Evolutionary conservation across 2,113 vertebrate genomes (phyloP).

Genomic region (Pelvicachromis taeniatus): DNA sequence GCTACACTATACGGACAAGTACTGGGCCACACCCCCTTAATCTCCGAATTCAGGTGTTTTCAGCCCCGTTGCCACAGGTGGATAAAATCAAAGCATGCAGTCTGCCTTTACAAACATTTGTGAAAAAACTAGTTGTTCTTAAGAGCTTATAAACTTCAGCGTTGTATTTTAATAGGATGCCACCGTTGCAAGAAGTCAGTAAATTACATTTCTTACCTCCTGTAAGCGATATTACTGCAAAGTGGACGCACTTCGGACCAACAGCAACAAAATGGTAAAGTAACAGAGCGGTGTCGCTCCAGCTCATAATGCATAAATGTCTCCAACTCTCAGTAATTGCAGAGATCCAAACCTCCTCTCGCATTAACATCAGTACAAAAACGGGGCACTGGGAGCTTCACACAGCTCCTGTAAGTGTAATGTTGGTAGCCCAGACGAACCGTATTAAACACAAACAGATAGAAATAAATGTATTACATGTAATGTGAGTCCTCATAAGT

Average conservation of each 20-base stretch:
- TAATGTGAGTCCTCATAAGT: neutral
- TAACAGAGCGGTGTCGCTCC: neutral
- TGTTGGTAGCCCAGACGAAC: neutral
- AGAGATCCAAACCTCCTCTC: neutral
- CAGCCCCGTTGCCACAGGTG: neutral
- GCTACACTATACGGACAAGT: neutral
- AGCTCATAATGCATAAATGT: neutral
- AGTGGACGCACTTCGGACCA: fast-evolving
- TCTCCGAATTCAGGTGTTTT: neutral
- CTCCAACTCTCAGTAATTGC: neutral
- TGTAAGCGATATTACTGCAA: neutral
- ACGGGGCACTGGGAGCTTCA: neutral
- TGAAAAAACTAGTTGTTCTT: neutral
- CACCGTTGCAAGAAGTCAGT: neutral
- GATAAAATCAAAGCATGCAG: neutral
- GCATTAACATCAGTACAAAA: neutral
- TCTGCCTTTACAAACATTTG: neutral
- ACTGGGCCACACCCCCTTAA: neutral
- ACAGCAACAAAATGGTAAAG: too few species aligned
- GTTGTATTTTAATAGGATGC: neutral
- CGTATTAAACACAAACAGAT: neutral
- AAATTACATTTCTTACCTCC: neutral
- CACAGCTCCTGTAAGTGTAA: neutral
- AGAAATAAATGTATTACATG: neutral
- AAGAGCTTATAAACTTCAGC: neutral